Evolutionary conservation across 2,113 vertebrate genomes (phyloP), one percentile per base, ranked within the genome.

Genomic region (Tympanuchus pallidicinctus): DNA sequence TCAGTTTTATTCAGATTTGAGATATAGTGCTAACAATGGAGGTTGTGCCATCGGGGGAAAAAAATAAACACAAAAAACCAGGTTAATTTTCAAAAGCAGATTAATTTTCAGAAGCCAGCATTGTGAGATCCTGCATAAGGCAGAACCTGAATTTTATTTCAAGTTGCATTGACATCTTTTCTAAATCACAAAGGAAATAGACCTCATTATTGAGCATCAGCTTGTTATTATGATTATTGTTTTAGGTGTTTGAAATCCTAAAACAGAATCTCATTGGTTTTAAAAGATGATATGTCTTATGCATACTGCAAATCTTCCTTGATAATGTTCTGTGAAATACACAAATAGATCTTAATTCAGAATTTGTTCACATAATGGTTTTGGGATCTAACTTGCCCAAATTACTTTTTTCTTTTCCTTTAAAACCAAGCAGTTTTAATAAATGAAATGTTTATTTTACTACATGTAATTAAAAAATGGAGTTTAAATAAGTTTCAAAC

Each of bases 51-150:
- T 1, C 60, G 10, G 2, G 40, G 40, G 12, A 40, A 40, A 40
- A 43, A 30, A 32, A 4, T 3, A 25, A 20, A 14, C 54, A 67
- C 45, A 36, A 59, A 28, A 32, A 21, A 40, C 17, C 4, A 36
- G 1, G 1, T 9, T 8, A 50, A 14, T 89, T 83, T 84, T 84
- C 17, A 27, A 5, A 87, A 81, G 13, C 20, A 12, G 15, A 54
- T 10, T 8, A 60, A 19, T 88, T 83, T 84, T 84, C 20, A n/a
- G 4, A 87, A 81, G 13, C 10, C 10, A 38, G 9, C 2, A 20
- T 4, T 6, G 8, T 0, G 0, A 82, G 32, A 83, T 11, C 3
- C 16, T 45, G 7, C 71, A 75, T 11, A 52, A 86, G 8, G 7
- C 7, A 77, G 10, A 59, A n/a, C 56, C 10, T 34, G 2, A 79